Evolutionary conservation across 2,888 invertebrate species (phyloP).

Genomic region (Caradrina kadenii): DNA sequence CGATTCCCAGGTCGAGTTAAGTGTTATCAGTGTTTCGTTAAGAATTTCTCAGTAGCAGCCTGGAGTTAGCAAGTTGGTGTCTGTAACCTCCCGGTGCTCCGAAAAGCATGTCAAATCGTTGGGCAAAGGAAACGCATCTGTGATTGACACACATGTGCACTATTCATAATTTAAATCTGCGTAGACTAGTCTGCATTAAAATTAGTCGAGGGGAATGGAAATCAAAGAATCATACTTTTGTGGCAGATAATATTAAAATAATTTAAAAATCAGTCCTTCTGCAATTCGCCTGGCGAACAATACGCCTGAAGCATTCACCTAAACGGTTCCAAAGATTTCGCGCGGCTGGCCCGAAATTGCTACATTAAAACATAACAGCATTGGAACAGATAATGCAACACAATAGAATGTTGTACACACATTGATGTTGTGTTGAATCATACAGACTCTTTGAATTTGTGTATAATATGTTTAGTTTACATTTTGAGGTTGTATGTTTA

Average conservation of each 20-base stretch:
- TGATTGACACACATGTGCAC: no score
- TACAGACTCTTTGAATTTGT: slow-evolving; percentile 19
- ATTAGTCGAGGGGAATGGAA: no score
- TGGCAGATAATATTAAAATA: neutral
- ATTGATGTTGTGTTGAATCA: slow-evolving; percentile 46
- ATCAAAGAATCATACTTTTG: neutral
- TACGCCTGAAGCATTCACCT: slow-evolving; percentile 54
- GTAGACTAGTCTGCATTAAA: no score
- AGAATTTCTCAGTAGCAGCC: no score
- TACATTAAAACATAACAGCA: slow-evolving; percentile 68
- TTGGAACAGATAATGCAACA: slow-evolving; percentile 62
- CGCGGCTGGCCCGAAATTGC: slow-evolving; percentile 65
- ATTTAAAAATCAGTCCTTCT: slow-evolving; percentile 23
- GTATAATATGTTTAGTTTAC: neutral
- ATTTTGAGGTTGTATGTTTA: slow-evolving; percentile 22
- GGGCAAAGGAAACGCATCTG: no score
- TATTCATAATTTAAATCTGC: no score
- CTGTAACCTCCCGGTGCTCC: no score
- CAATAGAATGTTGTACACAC: slow-evolving; percentile 56
- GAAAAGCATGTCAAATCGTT: no score
- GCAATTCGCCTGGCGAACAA: neutral
- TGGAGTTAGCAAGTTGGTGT: no score
- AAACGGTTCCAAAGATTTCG: slow-evolving; percentile 68
- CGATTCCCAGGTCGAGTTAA: no score
- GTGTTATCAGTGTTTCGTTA: no score